Base-by-base conservation (phyloP, 1,140 invertebrate species). In the Babylonia areolata region DNA sequence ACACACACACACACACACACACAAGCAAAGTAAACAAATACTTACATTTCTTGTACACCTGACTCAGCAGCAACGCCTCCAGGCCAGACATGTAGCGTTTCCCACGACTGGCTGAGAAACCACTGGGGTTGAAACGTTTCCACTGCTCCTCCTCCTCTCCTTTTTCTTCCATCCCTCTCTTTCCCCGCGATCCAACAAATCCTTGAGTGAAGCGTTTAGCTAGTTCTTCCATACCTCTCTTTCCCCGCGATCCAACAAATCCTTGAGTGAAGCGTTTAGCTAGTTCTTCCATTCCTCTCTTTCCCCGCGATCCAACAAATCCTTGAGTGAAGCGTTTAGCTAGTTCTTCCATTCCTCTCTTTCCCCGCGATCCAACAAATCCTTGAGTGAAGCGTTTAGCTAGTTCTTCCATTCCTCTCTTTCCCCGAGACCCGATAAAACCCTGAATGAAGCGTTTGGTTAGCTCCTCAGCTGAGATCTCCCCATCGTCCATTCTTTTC, bases 51-150 rank as follows among this genome's bases (percentile, higher is more conserved):
- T 84, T 35, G 69, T 84, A 84, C 64, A 84, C 46, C 31, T 84
- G 82, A 33, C 82, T 84, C 1, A 88, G 75, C 17, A 86, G 46
- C 12, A 84, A 40, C 28, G 83, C 64, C 69, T 87, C 64, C 35
- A 87, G 69, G 2, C 87, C 86, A 1, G 87, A 84, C 37, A 85
- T 75, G 23, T 81, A 82, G 5, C 87, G 64, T 77, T 87, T 87
- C 40, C 87, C 87, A n/a, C 87, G 83, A 39, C 87, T 87, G 31
- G 83, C 87, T 20, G 77, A 31, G 51, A 85, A 87, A 20, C 87
- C 80, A 40, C 69, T 78, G 0, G 87, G 87, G 42, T 82, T 69
- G 39, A 82, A 85, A 0, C 58, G 58, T 5, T 23, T 12, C 17
- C 5, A 6, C 0, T 23, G 15, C 2, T 0, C 58, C 15, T 64